Evolutionary conservation across 2,113 vertebrate species (phyloP), one percentile per base, ranked within the genome.

Genomic region (Nothoprocta perdicaria): DNA sequence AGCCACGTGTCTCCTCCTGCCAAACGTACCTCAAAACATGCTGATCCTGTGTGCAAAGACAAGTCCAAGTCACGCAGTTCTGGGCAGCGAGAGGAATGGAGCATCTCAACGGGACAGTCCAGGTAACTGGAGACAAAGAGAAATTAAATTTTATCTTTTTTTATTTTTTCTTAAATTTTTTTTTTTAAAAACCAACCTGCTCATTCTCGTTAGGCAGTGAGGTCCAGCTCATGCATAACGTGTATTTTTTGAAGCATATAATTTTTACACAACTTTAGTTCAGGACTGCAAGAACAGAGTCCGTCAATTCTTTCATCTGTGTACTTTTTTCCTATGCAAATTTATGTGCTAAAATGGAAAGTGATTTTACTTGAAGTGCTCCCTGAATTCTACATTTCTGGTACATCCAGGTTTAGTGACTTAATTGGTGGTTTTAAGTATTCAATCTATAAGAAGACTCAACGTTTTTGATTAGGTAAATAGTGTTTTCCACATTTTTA

Each of bases 41-140:
- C 98, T 29, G 98, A 99, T 95, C 98, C 98, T 95, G 98, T 98
- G 97, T 99, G 98, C 95, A 99, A 98, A 94, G 99, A 99, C 96
- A 99, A 98, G 94, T 99, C 99, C 35, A 98, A 98, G 89, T 98
- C 98, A 53, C 98, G 98, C 97, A 97, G 97, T 94, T 97, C 98
- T 98, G 97, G 98, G 92, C 99, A 98, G 97, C 97, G 98, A 97
- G 98, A 99, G 96, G 98, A 98, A 97, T 99, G 99, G 99, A 98
- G 97, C 82, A 98, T 99, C 94, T 96, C 98, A 96, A 92, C 98
- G 95, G 98, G 98, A 96, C 98, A 98, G 97, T 98, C 99, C 97
- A 99, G 99, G 99, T 99, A 95, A 97, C 84, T 65, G 90, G 62
- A 15, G 63, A 13, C 29, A 52, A 63, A 65, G 38, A 88, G 58